phyloP scores from a whole-genome alignment of 2,888 invertebrate genomes.

The Macrophya alboannulata region DNA sequence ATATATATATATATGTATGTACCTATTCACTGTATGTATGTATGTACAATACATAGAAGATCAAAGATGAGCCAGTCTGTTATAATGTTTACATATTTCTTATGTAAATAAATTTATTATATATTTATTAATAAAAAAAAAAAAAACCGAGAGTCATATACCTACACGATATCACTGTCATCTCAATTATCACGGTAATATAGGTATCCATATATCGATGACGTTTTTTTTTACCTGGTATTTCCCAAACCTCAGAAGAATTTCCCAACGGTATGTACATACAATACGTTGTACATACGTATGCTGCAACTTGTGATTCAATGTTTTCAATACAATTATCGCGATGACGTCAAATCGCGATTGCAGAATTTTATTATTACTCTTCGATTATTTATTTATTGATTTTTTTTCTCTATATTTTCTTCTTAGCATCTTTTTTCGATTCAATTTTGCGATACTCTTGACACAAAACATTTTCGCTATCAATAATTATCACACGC shows the following conservation, averaged over 20 bases:
- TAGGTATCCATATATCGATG: background rate
- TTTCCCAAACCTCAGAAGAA: background rate
- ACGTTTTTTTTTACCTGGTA: background rate
- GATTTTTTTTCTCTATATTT: no score
- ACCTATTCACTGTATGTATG: conserved; percentile 31
- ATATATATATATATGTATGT: no score
- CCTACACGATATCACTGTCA: no score
- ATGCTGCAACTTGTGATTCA: background rate
- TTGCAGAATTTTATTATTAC: background rate
- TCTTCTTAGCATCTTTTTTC: no score
- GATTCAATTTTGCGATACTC: no score
- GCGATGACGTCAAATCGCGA: background rate
- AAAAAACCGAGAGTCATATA: no score
- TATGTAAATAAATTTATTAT: background rate
- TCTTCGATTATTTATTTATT: background rate
- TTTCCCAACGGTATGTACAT: background rate
- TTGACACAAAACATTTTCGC: background rate
- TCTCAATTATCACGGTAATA: no score
- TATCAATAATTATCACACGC: background rate
- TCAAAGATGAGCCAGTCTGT: background rate
- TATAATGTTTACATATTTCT: background rate
- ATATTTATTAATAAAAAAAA: no score
- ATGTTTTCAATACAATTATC: background rate
- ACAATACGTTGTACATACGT: no score
- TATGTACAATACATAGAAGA: background rate